Conservation (phyloP, 2,113 vertebrate species). For the Talpa occidentalis region DNA sequence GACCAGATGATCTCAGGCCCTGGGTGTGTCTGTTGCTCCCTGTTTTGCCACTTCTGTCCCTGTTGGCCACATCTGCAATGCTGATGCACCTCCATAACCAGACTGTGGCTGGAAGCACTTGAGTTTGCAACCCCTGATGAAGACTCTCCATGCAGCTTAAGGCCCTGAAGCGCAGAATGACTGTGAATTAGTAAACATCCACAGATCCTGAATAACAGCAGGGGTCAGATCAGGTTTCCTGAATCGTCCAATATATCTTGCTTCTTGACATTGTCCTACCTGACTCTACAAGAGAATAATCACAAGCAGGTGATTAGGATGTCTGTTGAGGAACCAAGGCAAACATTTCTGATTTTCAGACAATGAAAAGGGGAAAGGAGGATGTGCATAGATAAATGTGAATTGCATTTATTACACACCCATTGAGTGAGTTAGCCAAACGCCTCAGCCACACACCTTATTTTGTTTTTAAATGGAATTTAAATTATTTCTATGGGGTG, state of each 20-base stretch:
- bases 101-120: neutral
- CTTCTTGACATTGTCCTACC: neutral
- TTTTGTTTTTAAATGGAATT: constrained; percentile 61
- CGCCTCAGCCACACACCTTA: neutral
- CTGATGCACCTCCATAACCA: too few relatives aligned
- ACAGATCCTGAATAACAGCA: neutral
- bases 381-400: neutral
- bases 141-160: neutral
- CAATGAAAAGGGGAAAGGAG: neutral
- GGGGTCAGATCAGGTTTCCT: neutral
- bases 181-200: neutral
- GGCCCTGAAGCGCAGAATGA: neutral
- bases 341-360: neutral
- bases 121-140: too few relatives aligned
- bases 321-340: neutral
- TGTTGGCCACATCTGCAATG: too few relatives aligned
- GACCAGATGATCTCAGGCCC: neutral
- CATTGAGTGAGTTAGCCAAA: neutral
- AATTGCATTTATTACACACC: neutral
- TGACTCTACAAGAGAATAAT: neutral
- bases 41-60: too few relatives aligned
- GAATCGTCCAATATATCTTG: neutral
- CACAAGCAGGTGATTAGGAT: neutral
- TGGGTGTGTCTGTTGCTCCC: neutral
- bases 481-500: neutral